Conservation (phyloP, 1,140 invertebrate genomes). For the Acromyrmex echinatior region DNA sequence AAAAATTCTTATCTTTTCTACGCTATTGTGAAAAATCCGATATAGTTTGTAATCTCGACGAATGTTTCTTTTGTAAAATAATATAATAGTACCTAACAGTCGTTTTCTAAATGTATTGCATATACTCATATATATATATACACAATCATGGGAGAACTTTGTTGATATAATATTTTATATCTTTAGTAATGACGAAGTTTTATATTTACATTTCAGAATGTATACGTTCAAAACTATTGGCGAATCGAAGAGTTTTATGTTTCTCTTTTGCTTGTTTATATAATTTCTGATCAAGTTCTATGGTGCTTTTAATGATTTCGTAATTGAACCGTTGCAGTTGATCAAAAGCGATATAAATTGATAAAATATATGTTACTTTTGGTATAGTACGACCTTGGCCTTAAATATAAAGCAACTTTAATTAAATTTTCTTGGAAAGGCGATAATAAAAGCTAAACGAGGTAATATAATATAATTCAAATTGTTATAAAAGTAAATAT, state of each 20-base stretch:
- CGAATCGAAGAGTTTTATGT: background rate
- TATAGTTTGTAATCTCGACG: background rate
- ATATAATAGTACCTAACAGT: background rate
- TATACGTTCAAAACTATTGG: background rate
- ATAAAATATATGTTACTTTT: background rate
- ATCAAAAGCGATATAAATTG: background rate
- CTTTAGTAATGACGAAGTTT: background rate
- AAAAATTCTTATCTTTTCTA: conserved; percentile 36
- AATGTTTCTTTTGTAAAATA: background rate
- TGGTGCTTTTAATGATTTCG: background rate
- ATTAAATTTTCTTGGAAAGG: too few species aligned
- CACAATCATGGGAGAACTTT: background rate
- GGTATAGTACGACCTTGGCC: too few species aligned
- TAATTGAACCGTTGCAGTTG: background rate
- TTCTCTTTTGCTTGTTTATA: background rate
- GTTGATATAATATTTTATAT: background rate
- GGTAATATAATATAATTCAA: background rate
- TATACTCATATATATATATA: background rate
- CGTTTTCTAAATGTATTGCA: background rate
- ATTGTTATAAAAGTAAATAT: too few species aligned
- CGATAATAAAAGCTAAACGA: too few species aligned
- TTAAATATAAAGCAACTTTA: too few species aligned
- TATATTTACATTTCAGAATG: background rate
- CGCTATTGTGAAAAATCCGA: background rate
- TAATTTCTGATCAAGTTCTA: background rate